Base-by-base conservation (phyloP, 2,888 invertebrate species). In the Pilophorus perplexus region DNA sequence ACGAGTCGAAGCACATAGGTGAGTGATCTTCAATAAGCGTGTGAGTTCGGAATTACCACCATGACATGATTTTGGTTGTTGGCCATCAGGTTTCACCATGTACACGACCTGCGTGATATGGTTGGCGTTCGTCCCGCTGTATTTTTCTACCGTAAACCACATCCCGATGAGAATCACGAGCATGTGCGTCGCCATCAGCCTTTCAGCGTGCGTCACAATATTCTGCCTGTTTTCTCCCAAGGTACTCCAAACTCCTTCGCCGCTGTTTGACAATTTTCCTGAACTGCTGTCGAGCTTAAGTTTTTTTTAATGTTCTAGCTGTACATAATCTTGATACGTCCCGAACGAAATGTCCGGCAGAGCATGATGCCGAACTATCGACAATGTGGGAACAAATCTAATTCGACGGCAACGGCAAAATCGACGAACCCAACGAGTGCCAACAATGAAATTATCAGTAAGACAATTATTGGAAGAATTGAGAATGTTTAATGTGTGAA, bases 21-120 rank as follows among this genome's bases (percentile, higher is more conserved):
- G 33, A 33, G 33, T 12, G n/a, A n/a, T n/a, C n/a, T n/a, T n/a
- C n/a, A n/a, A n/a, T n/a, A n/a, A n/a, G n/a, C n/a, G n/a, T n/a
- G n/a, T n/a, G n/a, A n/a, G n/a, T n/a, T n/a, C n/a, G n/a, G n/a
- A n/a, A n/a, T n/a, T n/a, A n/a, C n/a, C n/a, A n/a, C n/a, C n/a
- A n/a, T n/a, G n/a, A n/a, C n/a, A n/a, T n/a, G n/a, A n/a, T n/a
- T n/a, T n/a, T n/a, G n/a, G n/a, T n/a, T n/a, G n/a, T n/a, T n/a
- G n/a, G n/a, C n/a, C n/a, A n/a, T 12, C 78, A 90, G 90, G 90
- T 66, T 98, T 99, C 79, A 96, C 97, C 18, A 98, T 98, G 98
- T 98, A 95, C 80, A 96, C 96, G 46, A 97, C 95, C 25, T 94
- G 95, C 78, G 91, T 96, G 71, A 95, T 97, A 76, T 98, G 97